Conservation (phyloP, 2,888 invertebrate species). For the Leucozona laternaria region DNA sequence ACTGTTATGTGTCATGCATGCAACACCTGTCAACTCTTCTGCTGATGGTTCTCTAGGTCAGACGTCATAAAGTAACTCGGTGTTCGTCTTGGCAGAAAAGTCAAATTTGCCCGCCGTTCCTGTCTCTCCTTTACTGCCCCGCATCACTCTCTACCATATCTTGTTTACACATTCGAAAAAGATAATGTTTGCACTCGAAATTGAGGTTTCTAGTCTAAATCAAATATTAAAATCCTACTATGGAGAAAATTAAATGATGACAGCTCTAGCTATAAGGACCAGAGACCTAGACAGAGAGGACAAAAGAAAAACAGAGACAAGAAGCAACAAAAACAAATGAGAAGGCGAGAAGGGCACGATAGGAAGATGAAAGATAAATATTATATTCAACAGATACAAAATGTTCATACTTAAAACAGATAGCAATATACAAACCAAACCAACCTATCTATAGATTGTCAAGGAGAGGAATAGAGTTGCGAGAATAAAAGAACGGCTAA, state of each 20-base stretch:
- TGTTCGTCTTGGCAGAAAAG: not conserved
- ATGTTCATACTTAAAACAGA: conserved; percentile 2
- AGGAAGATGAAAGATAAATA: conserved; percentile 61
- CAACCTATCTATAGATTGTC: not conserved
- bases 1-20: not conserved
- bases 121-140: not conserved
- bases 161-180: conserved; percentile 57
- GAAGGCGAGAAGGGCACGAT: not conserved
- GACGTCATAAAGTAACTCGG: not conserved
- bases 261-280: not conserved
- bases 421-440: not conserved
- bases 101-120: not conserved
- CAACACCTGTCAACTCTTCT: not conserved
- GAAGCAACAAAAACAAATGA: not conserved
- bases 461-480: not conserved
- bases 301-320: not conserved
- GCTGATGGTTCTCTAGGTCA: not conserved
- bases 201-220: conserved; percentile 75
- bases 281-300: not conserved
- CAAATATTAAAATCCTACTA: conserved; percentile 60
- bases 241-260: conserved; percentile 57
- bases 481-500: not conserved
- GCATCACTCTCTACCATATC: not conserved
- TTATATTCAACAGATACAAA: conserved; percentile 70
- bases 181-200: conserved; percentile 71